These are phyloP conservation scores for Sphinx pinastri DNA, from an alignment of 2,888 invertebrate genomes.

Conservation along the genomic window DNA sequence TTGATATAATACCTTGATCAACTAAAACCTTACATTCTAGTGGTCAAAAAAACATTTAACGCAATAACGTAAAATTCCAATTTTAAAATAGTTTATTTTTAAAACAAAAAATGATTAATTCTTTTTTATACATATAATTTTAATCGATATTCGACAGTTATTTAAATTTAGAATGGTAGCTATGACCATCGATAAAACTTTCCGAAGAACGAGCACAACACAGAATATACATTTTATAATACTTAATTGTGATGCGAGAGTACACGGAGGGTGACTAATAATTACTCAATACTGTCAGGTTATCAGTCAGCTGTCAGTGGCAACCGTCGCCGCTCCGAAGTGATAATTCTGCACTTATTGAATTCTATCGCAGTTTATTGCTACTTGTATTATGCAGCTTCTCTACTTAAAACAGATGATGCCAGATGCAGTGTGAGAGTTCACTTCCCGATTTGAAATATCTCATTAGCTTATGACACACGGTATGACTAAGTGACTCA, in stretches of 20 bases:
- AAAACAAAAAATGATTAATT: too few species aligned
- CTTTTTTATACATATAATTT: too few species aligned
- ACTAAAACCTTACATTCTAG: too few species aligned
- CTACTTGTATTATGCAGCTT: neutral
- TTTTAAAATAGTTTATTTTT: too few species aligned
- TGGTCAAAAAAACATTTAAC: too few species aligned
- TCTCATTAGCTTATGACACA: too few species aligned
- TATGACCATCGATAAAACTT: neutral
- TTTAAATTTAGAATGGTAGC: neutral
- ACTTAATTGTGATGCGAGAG: conserved; percentile 5
- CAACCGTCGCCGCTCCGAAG: conserved; percentile 12
- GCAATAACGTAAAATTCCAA: too few species aligned
- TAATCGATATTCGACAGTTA: too few species aligned
- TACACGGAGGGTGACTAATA: conserved; percentile 20
- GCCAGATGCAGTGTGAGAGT: too few species aligned
- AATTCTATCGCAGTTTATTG: conserved; percentile 16
- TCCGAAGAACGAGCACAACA: neutral
- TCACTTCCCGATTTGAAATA: too few species aligned
- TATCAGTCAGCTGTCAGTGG: conserved; percentile 24
- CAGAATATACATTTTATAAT: neutral
- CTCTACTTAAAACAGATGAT: neutral
- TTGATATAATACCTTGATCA: too few species aligned
- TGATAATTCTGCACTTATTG: conserved; percentile 11
- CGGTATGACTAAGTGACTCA: too few species aligned
- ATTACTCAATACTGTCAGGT: conserved; percentile 26